Evolutionary conservation across 2,888 invertebrate species (phyloP).

Genomic region (Gonocerus acuteangulatus): DNA sequence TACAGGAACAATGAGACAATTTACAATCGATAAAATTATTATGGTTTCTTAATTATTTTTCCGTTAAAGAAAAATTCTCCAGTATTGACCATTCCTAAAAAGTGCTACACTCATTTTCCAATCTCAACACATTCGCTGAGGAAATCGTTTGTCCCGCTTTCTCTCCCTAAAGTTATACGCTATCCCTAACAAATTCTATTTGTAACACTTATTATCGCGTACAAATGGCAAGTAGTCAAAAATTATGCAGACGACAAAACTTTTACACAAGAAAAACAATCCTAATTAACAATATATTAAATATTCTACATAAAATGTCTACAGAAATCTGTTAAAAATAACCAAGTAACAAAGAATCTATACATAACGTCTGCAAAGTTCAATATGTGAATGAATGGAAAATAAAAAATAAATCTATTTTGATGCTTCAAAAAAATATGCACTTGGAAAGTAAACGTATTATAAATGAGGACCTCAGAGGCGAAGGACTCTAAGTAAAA

Average conservation of each 20-base stretch:
- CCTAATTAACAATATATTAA: conserved; percentile 26
- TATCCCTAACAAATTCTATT: conserved; percentile 20
- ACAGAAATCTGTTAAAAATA: conserved; percentile 20
- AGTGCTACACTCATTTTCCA: too few species aligned
- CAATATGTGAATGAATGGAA: background rate
- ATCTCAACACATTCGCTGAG: background rate
- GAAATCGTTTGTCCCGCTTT: background rate
- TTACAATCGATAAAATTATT: too few species aligned
- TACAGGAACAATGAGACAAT: too few species aligned
- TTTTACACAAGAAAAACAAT: conserved; percentile 21
- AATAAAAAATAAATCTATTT: background rate
- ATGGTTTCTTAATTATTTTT: too few species aligned
- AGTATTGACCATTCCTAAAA: too few species aligned
- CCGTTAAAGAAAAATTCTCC: too few species aligned
- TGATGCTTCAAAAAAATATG: too few species aligned
- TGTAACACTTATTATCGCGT: conserved; percentile 18
- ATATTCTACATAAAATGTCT: conserved; percentile 18
- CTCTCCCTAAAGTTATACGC: conserved; percentile 12
- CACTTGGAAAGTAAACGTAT: too few species aligned
- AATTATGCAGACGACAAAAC: conserved; percentile 17
- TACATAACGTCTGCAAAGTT: background rate
- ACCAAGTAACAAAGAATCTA: conserved; percentile 18
- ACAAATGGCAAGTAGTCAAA: conserved; percentile 25
- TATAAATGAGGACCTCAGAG: too few species aligned
- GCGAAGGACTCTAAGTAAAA: too few species aligned